A percentile compares a stretch with the other conserved stretches of the same genome.
phyloP scores from a whole-genome alignment of 2,797 vertebrate genomes.

The Eulemur coronatus region DNA sequence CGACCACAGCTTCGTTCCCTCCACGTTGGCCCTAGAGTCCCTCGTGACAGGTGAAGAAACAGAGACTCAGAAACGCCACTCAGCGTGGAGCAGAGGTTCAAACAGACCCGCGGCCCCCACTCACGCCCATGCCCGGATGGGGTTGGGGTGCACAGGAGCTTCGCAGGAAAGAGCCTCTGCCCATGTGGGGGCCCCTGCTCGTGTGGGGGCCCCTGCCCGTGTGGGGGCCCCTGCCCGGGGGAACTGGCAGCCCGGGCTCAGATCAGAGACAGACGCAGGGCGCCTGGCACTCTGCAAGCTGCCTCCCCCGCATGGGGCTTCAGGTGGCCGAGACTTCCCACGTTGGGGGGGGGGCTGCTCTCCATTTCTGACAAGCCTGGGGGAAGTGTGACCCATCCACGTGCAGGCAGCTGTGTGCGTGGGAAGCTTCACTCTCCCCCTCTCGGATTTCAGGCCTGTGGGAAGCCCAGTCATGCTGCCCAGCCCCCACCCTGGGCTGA shows the following conservation, averaged over 20 bases:
- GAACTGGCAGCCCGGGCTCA: not conserved
- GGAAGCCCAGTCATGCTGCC: not conserved
- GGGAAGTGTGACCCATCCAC: not conserved
- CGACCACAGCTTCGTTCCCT: rapidly evolving
- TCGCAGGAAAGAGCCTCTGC: not conserved
- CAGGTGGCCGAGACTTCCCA: not conserved
- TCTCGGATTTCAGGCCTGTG: no score
- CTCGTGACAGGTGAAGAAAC: not conserved
- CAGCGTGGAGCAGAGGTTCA: not conserved
- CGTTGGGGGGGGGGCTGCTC: not conserved
- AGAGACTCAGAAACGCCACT: not conserved
- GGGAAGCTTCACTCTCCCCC: not conserved
- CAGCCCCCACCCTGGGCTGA: not conserved
- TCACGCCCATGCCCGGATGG: not conserved
- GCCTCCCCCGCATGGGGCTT: not conserved
- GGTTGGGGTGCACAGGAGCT: not conserved
- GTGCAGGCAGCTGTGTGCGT: not conserved
- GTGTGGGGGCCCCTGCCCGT: not conserved
- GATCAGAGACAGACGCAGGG: not conserved
- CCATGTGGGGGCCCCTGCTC: no score
- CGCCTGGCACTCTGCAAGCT: not conserved
- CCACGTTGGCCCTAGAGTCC: not conserved
- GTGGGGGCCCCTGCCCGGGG: not conserved
- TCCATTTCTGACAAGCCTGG: not conserved
- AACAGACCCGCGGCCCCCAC: not conserved